Percentiles rank a stretch among this genome's conserved stretches.
Conservation (phyloP, 1,140 invertebrate species). For the Oryctes rhinoceros region DNA sequence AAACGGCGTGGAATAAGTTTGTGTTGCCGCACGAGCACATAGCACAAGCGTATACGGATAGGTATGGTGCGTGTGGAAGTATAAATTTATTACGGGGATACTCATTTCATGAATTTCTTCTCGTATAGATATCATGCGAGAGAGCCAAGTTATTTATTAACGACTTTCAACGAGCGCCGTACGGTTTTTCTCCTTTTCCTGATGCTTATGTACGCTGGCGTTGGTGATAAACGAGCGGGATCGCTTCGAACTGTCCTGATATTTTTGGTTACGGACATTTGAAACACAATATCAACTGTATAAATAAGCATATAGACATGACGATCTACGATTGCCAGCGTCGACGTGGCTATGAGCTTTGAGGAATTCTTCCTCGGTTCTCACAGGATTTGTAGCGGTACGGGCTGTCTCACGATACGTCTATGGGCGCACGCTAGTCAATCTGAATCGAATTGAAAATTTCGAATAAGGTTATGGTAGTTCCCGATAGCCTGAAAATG, state of each 20-base stretch:
- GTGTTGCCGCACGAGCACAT: slow-evolving; percentile 1
- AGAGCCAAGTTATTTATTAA: slow-evolving; percentile 22
- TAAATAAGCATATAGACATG: neutral
- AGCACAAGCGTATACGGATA: too few species aligned
- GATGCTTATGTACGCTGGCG: neutral
- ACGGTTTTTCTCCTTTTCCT: slow-evolving; percentile 1
- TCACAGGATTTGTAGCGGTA: too few species aligned
- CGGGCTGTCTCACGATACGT: too few species aligned
- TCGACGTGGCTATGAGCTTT: too few species aligned
- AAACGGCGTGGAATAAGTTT: slow-evolving; percentile 14
- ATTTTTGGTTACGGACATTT: slow-evolving; percentile 34
- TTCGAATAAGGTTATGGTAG: too few species aligned
- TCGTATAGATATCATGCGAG: slow-evolving; percentile 34
- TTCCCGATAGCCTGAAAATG: too few species aligned
- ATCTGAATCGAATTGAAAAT: too few species aligned
- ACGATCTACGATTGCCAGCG: neutral
- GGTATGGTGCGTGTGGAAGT: slow-evolving; percentile 11
- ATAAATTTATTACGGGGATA: slow-evolving; percentile 36
- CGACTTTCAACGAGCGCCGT: slow-evolving; percentile 21
- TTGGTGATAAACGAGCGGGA: slow-evolving; percentile 1
- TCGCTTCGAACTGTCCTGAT: slow-evolving; percentile 29
- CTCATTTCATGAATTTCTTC: slow-evolving; percentile 34
- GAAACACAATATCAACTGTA: slow-evolving; percentile 31
- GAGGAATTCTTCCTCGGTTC: too few species aligned
- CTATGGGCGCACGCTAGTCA: too few species aligned